Percentiles rank a stretch among this genome's conserved stretches.
phyloP scores from a whole-genome alignment of 2,888 invertebrate genomes.

The Phyllotreta cruciferae region DNA sequence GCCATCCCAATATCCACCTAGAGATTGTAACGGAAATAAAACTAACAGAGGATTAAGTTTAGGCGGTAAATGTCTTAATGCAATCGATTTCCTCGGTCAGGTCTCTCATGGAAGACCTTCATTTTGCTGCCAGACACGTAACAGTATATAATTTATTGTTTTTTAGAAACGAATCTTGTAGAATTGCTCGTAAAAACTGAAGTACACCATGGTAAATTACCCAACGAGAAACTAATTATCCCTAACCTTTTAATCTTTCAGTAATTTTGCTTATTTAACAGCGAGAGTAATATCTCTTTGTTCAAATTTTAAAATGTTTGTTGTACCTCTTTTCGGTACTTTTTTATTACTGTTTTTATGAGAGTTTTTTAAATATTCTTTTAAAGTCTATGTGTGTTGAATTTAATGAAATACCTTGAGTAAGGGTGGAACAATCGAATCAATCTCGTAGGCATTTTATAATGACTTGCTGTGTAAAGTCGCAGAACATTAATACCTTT shows the following conservation, averaged over 20 bases:
- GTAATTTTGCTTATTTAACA: no score
- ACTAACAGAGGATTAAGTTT: constrained; percentile 12
- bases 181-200: constrained; percentile 1
- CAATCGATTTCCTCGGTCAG: constrained; percentile 7
- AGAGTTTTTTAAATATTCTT: no score
- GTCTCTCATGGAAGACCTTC: not conserved
- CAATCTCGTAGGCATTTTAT: not conserved
- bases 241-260: no score
- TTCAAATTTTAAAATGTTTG: no score
- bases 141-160: constrained; percentile 6
- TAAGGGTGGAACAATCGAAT: no score
- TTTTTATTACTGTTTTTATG: no score
- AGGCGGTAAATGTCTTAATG: constrained; percentile 10
- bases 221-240: constrained; percentile 4
- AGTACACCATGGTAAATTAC: constrained; percentile 2
- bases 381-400: no score
- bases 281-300: no score
- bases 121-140: constrained; percentile 3
- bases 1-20: constrained; percentile 11
- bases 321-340: no score
- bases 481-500: constrained; percentile 1
- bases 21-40: constrained; percentile 10
- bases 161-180: not conserved
- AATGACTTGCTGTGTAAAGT: constrained; percentile 9
- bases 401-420: no score